phyloP scores from a whole-genome alignment of 1,140 invertebrate species.

The Copidosoma floridanum region DNA sequence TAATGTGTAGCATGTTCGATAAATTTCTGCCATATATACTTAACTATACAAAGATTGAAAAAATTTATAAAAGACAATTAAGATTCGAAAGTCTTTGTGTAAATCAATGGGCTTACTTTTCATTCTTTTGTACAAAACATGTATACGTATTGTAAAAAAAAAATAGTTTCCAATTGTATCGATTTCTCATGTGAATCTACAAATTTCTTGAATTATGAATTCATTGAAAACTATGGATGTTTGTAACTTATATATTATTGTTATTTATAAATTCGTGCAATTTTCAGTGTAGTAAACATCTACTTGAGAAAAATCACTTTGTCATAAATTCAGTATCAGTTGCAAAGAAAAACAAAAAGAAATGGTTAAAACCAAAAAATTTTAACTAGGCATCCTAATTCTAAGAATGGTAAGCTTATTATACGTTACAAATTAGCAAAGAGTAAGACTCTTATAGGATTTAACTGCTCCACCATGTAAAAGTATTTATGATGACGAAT shows the following conservation, averaged over 20 bases:
- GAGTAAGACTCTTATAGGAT: slow-evolving; percentile 11
- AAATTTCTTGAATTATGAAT: too few species aligned
- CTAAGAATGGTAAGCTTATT: background rate
- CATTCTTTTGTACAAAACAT: too few species aligned
- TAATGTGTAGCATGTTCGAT: slow-evolving; percentile 24
- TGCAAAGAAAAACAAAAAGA: background rate
- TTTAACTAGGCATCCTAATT: slow-evolving; percentile 7
- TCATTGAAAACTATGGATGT: background rate
- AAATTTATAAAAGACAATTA: too few species aligned
- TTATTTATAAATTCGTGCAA: background rate
- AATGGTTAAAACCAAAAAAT: background rate
- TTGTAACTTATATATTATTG: background rate
- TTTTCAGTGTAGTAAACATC: background rate
- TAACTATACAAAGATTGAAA: background rate
- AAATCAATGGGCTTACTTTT: too few species aligned
- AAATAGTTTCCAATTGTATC: too few species aligned
- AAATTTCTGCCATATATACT: slow-evolving; percentile 18
- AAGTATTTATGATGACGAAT: slow-evolving; percentile 10
- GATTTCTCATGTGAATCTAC: too few species aligned
- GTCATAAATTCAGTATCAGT: background rate
- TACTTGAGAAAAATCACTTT: background rate
- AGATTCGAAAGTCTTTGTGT: too few species aligned
- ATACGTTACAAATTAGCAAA: slow-evolving; percentile 4
- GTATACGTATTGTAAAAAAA: too few species aligned
- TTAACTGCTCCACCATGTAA: background rate